phyloP scores from a whole-genome alignment of 2,113 vertebrate genomes.

The Xiphias gladius region DNA sequence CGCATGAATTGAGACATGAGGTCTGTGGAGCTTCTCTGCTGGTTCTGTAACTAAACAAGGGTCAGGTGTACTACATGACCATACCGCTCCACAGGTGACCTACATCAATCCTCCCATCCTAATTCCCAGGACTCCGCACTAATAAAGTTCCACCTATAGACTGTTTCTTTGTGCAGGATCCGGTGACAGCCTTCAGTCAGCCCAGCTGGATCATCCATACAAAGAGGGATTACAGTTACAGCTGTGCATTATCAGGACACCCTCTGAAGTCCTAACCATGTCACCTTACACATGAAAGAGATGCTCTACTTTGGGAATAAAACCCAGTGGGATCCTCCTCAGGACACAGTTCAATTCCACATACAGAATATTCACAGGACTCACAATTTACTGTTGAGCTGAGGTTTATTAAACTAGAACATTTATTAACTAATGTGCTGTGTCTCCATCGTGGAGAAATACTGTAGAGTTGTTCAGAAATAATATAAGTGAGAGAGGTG shows the following conservation, averaged over 20 bases:
- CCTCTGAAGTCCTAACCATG: conserved; percentile 34
- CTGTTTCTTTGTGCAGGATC: background rate
- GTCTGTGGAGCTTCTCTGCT: no score
- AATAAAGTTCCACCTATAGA: conserved; percentile 2
- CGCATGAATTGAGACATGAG: no score
- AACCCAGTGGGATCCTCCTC: background rate
- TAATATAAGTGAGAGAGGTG: no score
- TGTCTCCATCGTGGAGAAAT: no score
- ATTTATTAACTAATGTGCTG: no score
- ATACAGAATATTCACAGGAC: no score
- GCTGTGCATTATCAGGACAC: conserved; percentile 5
- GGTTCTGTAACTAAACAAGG: background rate
- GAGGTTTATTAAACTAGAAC: no score
- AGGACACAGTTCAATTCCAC: no score
- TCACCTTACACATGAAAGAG: conserved; percentile 40
- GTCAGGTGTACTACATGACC: background rate
- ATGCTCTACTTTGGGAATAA: conserved; percentile 27
- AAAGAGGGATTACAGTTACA: conserved; percentile 35
- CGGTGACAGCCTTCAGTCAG: conserved; percentile 19
- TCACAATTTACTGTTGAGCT: no score
- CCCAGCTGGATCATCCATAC: background rate
- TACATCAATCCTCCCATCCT: conserved; percentile 21
- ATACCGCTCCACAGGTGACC: conserved; percentile 22
- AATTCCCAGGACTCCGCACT: conserved; percentile 30
- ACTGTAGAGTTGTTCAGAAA: no score